These are phyloP conservation scores for Doris montereyensis DNA, from an alignment of 2,888 invertebrate species.

Conservation along the genomic window DNA sequence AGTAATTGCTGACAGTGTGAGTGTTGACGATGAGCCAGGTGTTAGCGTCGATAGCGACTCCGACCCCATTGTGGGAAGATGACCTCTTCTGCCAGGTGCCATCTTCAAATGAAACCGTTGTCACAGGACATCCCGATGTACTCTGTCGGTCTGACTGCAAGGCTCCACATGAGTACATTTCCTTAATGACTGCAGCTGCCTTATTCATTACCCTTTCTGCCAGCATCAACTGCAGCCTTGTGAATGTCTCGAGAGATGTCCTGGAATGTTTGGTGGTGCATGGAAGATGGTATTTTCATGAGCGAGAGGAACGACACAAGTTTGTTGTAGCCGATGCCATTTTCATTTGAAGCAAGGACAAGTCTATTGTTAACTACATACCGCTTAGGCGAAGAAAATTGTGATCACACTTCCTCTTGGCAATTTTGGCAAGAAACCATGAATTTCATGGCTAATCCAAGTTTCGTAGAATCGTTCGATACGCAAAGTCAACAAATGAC, in stretches of 20 bases:
- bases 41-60: constrained; percentile 17
- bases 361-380: constrained; percentile 1
- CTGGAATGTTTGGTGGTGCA: constrained; percentile 8
- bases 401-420: background rate
- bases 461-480: too few relatives aligned
- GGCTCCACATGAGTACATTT: background rate
- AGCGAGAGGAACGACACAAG: background rate
- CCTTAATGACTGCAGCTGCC: background rate
- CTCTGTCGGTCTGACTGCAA: background rate
- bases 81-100: background rate
- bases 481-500: too few relatives aligned
- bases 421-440: background rate
- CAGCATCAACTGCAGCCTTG: background rate
- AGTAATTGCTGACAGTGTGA: background rate
- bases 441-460: background rate
- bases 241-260: background rate
- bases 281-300: background rate
- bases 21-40: constrained; percentile 10
- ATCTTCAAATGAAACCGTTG: background rate
- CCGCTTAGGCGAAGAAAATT: background rate
- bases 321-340: background rate
- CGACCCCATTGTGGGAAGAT: constrained; percentile 19
- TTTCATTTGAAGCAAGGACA: constrained; percentile 1
- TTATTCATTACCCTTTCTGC: background rate
- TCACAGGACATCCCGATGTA: background rate